Evolutionary conservation across 2,113 vertebrate species (phyloP), one percentile per base, ranked within the genome.

Genomic region (Nesospiza acunhae): DNA sequence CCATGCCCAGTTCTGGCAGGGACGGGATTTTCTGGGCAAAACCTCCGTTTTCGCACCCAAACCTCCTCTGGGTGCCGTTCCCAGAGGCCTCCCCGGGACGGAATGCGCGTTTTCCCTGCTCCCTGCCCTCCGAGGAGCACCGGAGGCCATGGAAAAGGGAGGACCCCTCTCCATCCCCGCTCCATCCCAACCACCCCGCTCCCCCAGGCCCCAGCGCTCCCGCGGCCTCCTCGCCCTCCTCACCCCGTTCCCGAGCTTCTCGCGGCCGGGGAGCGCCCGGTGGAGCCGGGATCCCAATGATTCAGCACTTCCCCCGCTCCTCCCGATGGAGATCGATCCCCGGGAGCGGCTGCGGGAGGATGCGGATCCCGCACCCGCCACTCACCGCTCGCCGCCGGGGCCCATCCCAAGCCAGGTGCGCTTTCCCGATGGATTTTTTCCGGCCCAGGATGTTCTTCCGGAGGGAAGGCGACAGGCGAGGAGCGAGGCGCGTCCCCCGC

Each of bases 221-320:
- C 78, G 15, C 64, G 15, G 63, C 77, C 70, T 17, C 35, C 69
- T 15, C 23, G 6, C 49, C n/a, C 42, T 46, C 68, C 7, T 44
- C 90, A 49, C 44, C 42, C 18, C 74, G 2, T 81, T 30, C n/a
- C 77, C 8, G 64, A 64, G 58, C 72, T 5, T 47, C 20, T n/a
- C 19, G 50, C 11, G 8, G 77, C 30, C 31, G 4, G 4, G 1
- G 68, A 94, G n/a, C n/a, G n/a, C n/a, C n/a, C n/a, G n/a, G n/a
- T n/a, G n/a, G 49, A 62, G 86, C 77, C 73, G 14, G 21, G 69
- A 80, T 49, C 70, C 70, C 82, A 8, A 84, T 98, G 98, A 98
- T 98, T 98, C 98, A 98, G 98, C 98, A 98, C 81, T 98, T 98
- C 93, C 91, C 90, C 96, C 91, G 55, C 91, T 87, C 11, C 41